Conservation (phyloP, 2,113 vertebrate genomes). For the Ivindomyrus marchei region DNA sequence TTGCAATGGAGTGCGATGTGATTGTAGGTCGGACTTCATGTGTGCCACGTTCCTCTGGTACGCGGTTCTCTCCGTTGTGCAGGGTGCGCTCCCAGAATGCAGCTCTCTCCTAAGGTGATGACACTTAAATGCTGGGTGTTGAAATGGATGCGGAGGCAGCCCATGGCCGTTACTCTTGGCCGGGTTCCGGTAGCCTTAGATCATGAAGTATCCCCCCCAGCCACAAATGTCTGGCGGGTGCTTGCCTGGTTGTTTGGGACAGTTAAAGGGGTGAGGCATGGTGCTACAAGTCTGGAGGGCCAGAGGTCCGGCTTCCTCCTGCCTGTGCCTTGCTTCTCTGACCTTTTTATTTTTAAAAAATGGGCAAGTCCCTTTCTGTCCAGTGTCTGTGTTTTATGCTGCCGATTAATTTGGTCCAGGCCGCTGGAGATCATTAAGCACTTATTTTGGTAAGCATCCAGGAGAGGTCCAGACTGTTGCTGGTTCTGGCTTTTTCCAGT, state of each 20-base stretch:
- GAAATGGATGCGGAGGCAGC: not conserved
- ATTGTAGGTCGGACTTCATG: not conserved
- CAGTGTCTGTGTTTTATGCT: slow-evolving; percentile 19
- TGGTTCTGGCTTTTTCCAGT: not conserved
- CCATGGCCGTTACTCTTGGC: not conserved
- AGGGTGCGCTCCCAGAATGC: not conserved
- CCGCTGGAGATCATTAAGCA: slow-evolving; percentile 21
- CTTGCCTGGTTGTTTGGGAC: not conserved
- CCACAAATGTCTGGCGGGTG: not conserved
- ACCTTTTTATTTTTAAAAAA: not conserved
- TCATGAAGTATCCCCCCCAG: not conserved
- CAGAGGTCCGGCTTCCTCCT: not conserved
- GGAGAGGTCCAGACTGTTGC: not conserved
- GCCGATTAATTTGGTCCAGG: slow-evolving; percentile 20
- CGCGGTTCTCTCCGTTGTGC: not conserved
- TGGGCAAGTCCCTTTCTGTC: slow-evolving; percentile 20
- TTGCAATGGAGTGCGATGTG: not conserved
- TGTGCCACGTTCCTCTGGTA: not conserved
- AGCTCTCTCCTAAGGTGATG: not conserved
- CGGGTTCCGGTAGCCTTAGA: not conserved
- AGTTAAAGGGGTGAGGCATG: not conserved
- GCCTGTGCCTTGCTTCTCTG: not conserved
- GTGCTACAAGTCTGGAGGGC: not conserved
- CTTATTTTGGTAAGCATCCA: slow-evolving; percentile 2
- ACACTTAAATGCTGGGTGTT: not conserved